Base-by-base conservation (phyloP, 2,797 vertebrate species). In the Chaetodon trifasciatus region DNA sequence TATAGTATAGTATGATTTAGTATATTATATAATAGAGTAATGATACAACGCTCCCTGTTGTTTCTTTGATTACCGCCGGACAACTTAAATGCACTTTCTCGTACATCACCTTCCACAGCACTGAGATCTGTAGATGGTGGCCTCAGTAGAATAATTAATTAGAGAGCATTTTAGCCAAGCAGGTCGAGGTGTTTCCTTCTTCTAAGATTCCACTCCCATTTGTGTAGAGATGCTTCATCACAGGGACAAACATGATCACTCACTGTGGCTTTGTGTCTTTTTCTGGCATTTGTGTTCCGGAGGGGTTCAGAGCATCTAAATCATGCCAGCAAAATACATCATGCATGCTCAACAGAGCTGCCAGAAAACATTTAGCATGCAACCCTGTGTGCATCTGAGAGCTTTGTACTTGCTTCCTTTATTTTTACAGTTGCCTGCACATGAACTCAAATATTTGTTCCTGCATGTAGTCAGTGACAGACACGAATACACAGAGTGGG, bases 101-200 rank as follows among this genome's bases (percentile, higher is more conserved):
- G 13, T 16, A 35, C 40, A 24, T 32, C 49, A 39, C 44, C 16
- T 28, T 73, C 50, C 37, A 46, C 8, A 40, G 44, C 37, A 28
- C 39, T 35, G 32, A 49, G 42, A 19, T 56, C 23, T 42, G 70
- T 37, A 24, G 21, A 57, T 3, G 6, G 56, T 28, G 24, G 19
- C 28, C 21, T n/a, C 19, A 7, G 8, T 62, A 58, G 52, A 55
- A 23, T 50, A 65, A 56, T 83, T 78, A 83, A 49, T 66, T 66
- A 60, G 39, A 3, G n/a, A 60, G 35, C 28, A 32, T 40, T 64
- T 7, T 5, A 69, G 78, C 70, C 74, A 81, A 53, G 35, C 44
- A 37, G 39, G 65, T 50, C 24, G 66, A 74, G 78, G 67, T 12
- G 1, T 71, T 63, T 21, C 47, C 66, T 58, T 83, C 57, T 75